Evolutionary conservation across 2,888 invertebrate genomes (phyloP).

Genomic region (Euclidia mi): DNA sequence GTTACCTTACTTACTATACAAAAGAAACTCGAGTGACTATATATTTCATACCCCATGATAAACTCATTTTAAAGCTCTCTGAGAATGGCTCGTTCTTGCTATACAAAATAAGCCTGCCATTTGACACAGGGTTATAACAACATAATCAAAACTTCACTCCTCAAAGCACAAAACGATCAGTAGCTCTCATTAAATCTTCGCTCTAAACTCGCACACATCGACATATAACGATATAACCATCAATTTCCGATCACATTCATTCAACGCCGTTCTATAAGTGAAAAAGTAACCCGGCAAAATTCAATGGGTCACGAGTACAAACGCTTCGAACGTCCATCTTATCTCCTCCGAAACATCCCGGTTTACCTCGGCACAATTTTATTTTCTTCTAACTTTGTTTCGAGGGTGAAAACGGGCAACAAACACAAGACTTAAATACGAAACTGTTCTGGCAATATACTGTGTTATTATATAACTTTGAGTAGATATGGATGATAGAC

Average conservation of each 20-base stretch:
- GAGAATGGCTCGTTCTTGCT: too few species aligned
- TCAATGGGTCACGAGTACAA: conserved; percentile 14
- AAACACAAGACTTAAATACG: conserved; percentile 11
- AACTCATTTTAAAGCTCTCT: too few species aligned
- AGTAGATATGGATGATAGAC: too few species aligned
- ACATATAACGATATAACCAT: conserved; percentile 3
- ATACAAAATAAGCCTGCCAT: too few species aligned
- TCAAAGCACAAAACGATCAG: too few species aligned
- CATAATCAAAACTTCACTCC: too few species aligned
- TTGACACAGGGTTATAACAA: too few species aligned
- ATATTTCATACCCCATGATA: too few species aligned
- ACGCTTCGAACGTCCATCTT: conserved; percentile 24
- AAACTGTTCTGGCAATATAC: conserved; percentile 6
- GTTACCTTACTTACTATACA: too few species aligned
- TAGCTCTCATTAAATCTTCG: not conserved
- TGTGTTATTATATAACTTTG: too few species aligned
- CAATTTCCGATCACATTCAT: conserved; percentile 35
- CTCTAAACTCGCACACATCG: not conserved
- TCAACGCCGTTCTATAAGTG: conserved; percentile 18
- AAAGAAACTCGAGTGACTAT: too few species aligned
- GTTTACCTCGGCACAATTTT: conserved; percentile 46
- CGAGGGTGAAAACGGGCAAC: conserved; percentile 17
- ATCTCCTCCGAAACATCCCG: conserved; percentile 40
- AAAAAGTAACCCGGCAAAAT: conserved; percentile 34
- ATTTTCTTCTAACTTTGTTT: conserved; percentile 54